A percentile compares a stretch with the other conserved stretches of the same genome.
These are phyloP conservation scores for Spatulosminthurus flaviceps DNA, from an alignment of 2,888 invertebrate genomes.

Conservation along the genomic window DNA sequence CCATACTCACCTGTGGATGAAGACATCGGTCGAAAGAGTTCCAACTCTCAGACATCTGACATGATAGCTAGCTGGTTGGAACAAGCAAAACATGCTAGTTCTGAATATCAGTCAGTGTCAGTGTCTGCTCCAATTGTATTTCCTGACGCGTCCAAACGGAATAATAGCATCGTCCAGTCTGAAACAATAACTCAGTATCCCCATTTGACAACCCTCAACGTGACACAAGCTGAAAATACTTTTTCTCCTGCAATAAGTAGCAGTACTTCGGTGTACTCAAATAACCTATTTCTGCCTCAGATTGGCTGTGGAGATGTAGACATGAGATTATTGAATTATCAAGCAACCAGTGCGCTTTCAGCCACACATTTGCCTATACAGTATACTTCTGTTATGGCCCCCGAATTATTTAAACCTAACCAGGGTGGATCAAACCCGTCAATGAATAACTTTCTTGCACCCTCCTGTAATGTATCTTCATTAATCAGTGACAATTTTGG, in stretches of 20 bases:
- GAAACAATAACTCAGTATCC: background rate
- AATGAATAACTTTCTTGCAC: background rate
- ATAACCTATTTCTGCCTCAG: background rate
- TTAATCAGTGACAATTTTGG: background rate
- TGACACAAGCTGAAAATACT: background rate
- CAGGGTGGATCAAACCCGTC: background rate
- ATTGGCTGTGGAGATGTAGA: slow-evolving; percentile 19
- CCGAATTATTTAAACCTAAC: background rate
- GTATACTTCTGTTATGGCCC: background rate
- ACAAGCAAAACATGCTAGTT: background rate
- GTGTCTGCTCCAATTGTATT: background rate
- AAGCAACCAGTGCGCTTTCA: background rate
- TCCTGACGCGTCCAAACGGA: background rate
- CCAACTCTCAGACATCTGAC: background rate
- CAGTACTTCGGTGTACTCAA: background rate
- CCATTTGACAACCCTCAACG: background rate
- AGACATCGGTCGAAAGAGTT: background rate
- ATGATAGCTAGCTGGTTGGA: background rate
- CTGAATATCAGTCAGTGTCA: background rate
- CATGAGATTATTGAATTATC: slow-evolving; percentile 21
- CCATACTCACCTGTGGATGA: slow-evolving; percentile 33
- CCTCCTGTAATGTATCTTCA: background rate
- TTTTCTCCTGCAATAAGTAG: background rate
- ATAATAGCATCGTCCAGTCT: background rate
- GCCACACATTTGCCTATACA: background rate